Evolutionary conservation across 2,888 invertebrate species (phyloP).

Genomic region (Volucella inflata): DNA sequence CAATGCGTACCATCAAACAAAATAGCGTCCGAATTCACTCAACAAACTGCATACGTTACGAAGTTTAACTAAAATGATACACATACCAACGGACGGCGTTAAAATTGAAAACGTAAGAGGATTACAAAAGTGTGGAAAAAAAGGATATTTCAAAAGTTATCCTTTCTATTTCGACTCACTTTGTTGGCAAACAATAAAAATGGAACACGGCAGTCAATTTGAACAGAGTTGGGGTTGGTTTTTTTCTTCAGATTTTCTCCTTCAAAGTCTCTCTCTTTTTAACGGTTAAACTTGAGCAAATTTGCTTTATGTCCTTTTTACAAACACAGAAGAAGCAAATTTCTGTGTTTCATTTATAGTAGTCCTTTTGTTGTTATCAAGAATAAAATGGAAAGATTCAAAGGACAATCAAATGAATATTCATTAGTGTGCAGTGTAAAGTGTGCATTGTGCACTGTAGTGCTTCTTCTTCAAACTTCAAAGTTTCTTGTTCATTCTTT

Average conservation of each 20-base stretch:
- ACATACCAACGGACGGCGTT: no score
- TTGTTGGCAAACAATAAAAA: slow-evolving; percentile 36
- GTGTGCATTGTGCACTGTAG: no score
- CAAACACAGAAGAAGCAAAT: slow-evolving; percentile 31
- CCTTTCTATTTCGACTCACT: neutral
- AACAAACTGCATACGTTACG: neutral
- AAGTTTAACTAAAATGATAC: no score
- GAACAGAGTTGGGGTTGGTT: neutral
- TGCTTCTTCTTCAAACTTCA: neutral
- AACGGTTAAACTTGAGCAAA: slow-evolving; percentile 3
- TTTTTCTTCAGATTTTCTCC: slow-evolving; percentile 2
- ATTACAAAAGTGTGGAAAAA: slow-evolving; percentile 16
- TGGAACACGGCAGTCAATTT: slow-evolving; percentile 43
- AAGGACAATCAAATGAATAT: slow-evolving; percentile 58
- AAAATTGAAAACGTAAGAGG: slow-evolving; percentile 6
- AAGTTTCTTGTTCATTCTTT: slow-evolving; percentile 5
- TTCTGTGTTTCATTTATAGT: slow-evolving; percentile 23
- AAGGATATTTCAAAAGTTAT: slow-evolving; percentile 52
- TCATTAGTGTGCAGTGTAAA: slow-evolving; percentile 25
- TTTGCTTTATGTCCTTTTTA: slow-evolving; percentile 31
- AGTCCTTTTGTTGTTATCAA: slow-evolving; percentile 18
- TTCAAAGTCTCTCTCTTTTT: slow-evolving; percentile 1
- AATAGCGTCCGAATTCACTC: neutral
- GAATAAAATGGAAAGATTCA: slow-evolving; percentile 36
- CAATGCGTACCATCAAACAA: slow-evolving; percentile 15